These are phyloP conservation scores for Trachurus trachurus DNA, from an alignment of 2,797 vertebrate genomes.

Conservation along the genomic window DNA sequence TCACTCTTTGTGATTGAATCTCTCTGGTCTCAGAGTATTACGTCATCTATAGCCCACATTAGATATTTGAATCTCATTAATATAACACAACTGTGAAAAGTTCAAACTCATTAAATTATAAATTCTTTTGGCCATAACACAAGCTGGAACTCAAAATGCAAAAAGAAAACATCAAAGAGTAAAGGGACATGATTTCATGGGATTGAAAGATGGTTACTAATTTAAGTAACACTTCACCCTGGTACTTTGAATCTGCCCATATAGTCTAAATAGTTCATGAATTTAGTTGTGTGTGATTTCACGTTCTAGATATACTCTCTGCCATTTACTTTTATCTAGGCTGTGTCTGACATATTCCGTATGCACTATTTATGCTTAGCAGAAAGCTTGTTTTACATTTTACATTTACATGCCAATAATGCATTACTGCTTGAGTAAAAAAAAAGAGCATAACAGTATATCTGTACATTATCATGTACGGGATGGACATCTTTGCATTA, in stretches of 20 bases:
- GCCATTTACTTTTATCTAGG: neutral
- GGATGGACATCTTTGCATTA: conserved; percentile 17
- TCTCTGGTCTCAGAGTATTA: neutral
- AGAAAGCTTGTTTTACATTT: conserved; percentile 1
- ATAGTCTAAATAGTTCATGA: conserved; percentile 17
- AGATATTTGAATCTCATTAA: conserved; percentile 18
- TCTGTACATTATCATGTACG: conserved; percentile 2
- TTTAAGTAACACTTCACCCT: conserved; percentile 24
- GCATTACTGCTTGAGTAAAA: neutral
- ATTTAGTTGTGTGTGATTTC: neutral
- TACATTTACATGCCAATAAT: conserved; percentile 15
- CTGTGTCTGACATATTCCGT: neutral
- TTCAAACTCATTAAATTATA: conserved; percentile 33
- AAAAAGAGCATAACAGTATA: neutral
- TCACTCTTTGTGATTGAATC: conserved; percentile 2
- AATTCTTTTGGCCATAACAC: conserved; percentile 12
- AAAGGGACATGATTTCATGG: conserved; percentile 3
- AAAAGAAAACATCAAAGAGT: conserved; percentile 15
- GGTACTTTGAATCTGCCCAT: conserved; percentile 7
- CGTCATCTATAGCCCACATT: neutral
- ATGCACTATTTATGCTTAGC: neutral
- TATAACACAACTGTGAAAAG: conserved; percentile 21
- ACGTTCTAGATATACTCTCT: conserved; percentile 7
- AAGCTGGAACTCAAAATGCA: conserved; percentile 10
- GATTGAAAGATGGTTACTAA: neutral